Percentiles rank a stretch among this genome's conserved stretches.
phyloP scores from a whole-genome alignment of 2,113 vertebrate genomes.

The Mohoua ochrocephala region DNA sequence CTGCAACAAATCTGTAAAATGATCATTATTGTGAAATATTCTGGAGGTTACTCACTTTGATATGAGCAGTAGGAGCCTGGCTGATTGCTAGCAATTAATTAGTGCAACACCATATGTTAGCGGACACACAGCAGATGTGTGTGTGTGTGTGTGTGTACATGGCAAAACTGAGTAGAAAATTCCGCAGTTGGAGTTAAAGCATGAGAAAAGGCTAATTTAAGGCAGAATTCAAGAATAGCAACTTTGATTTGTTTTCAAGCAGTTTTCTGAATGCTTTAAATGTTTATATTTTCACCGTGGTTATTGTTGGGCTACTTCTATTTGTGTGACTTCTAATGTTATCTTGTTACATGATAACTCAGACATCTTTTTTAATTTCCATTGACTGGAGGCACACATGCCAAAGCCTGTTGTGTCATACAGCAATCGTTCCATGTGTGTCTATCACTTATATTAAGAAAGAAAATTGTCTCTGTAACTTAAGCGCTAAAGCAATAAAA shows the following conservation, averaged over 20 bases:
- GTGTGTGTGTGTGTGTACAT: neutral
- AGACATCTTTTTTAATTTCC: neutral
- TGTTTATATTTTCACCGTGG: neutral
- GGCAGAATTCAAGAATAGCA: neutral
- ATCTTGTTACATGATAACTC: neutral
- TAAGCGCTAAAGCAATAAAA: neutral
- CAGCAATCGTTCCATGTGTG: neutral
- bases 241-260: neutral
- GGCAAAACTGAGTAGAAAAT: conserved; percentile 12
- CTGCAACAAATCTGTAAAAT: neutral
- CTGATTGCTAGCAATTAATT: conserved; percentile 60
- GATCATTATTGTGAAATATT: neutral
- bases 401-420: neutral
- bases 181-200: conserved; percentile 9
- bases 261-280: neutral
- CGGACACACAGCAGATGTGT: conserved; percentile 49
- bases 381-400: neutral
- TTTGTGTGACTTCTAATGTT: neutral
- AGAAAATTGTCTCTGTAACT: neutral
- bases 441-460: neutral
- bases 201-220: conserved; percentile 9
- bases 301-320: neutral
- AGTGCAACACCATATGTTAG: conserved; percentile 60
- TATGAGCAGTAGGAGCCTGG: conserved; percentile 27
- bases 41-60: conserved; percentile 27